A percentile compares a stretch with the other conserved stretches of the same genome.
phyloP scores from a whole-genome alignment of 2,888 invertebrate species.

The Drosophila robusta region DNA sequence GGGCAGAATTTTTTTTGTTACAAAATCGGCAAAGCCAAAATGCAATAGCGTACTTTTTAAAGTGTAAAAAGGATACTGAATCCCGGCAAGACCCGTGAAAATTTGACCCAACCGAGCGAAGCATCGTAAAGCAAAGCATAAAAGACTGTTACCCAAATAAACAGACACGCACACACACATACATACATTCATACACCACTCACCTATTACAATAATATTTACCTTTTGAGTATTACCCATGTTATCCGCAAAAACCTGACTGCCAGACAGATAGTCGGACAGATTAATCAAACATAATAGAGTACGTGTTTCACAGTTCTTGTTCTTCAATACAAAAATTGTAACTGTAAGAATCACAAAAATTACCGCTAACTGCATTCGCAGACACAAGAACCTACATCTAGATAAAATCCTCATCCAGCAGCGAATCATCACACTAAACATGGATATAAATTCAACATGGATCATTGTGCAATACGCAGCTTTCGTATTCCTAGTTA shows the following conservation, averaged over 20 bases:
- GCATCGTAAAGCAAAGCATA: slow-evolving; percentile 45
- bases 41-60: slow-evolving; percentile 13
- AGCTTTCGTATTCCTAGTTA: slow-evolving; percentile 6
- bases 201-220: slow-evolving; percentile 23
- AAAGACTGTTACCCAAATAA: slow-evolving; percentile 56
- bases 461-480: slow-evolving; percentile 10
- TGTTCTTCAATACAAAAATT: slow-evolving; percentile 6
- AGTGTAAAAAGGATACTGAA: slow-evolving; percentile 10
- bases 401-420: too few relatives aligned
- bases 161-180: slow-evolving; percentile 19
- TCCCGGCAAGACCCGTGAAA: slow-evolving; percentile 30
- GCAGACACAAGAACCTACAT: background rate
- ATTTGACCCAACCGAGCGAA: slow-evolving; percentile 52
- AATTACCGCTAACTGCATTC: slow-evolving; percentile 1
- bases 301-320: background rate
- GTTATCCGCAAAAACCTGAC: slow-evolving; percentile 15
- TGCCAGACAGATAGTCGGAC: slow-evolving; percentile 10
- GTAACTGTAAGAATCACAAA: background rate
- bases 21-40: slow-evolving; percentile 49
- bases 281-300: background rate
- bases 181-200: slow-evolving; percentile 2
- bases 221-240: slow-evolving; percentile 57
- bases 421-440: background rate
- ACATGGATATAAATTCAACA: background rate
- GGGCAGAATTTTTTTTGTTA: slow-evolving; percentile 17